A percentile compares a stretch with the other conserved stretches of the same genome.
Conservation (phyloP, 2,888 invertebrate genomes). For the Melanargia galathea region DNA sequence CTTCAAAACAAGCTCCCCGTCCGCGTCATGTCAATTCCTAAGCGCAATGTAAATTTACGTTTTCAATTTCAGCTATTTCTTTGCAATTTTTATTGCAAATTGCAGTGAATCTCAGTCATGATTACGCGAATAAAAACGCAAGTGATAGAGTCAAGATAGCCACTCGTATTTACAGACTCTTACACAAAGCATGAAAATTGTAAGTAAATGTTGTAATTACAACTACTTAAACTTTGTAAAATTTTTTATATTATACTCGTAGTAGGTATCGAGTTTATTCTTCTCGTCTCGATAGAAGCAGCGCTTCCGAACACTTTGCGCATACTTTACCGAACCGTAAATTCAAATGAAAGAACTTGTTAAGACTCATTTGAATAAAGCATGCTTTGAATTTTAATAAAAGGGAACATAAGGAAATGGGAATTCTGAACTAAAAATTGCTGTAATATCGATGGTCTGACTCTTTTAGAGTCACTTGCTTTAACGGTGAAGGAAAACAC, state of each 20-base stretch:
- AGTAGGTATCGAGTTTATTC: not conserved
- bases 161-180: too few relatives aligned
- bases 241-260: too few relatives aligned
- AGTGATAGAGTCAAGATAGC: conserved; percentile 20
- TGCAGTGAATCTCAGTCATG: conserved; percentile 13
- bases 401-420: not conserved
- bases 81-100: not conserved
- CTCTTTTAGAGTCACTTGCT: too few relatives aligned
- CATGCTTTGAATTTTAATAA: conserved; percentile 1
- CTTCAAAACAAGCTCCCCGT: too few relatives aligned
- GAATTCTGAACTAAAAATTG: too few relatives aligned
- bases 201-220: conserved; percentile 11
- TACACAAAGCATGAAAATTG: conserved; percentile 21
- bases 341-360: not conserved
- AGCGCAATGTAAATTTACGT: conserved; percentile 11
- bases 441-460: too few relatives aligned
- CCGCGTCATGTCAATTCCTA: conserved; percentile 4
- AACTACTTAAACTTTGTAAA: not conserved
- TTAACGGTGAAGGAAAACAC: too few relatives aligned
- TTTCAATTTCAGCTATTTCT: not conserved
- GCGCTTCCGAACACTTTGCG: not conserved
- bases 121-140: not conserved
- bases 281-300: not conserved
- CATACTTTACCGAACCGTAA: not conserved
- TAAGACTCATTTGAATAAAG: not conserved